A percentile compares a stretch with the other conserved stretches of the same genome.
Evolutionary conservation across 2,113 vertebrate genomes (phyloP).

Genomic region (Clarias magur): DNA sequence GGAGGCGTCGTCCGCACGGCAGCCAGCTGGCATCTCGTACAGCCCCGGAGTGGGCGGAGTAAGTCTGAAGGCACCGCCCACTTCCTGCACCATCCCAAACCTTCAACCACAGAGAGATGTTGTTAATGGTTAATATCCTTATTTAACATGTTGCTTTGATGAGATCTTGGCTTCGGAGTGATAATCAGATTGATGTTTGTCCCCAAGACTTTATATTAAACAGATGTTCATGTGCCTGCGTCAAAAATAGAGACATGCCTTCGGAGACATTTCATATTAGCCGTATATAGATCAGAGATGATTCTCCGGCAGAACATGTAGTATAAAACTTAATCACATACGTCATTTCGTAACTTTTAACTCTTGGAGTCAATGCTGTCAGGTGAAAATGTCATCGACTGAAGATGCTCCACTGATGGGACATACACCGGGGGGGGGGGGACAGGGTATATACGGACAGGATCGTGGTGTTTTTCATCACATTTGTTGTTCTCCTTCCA

Average conservation of each 20-base stretch:
- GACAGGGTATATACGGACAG: no score
- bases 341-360: not conserved
- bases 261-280: not conserved
- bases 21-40: conserved; percentile 88
- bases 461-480: no score
- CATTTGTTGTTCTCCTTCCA: not conserved
- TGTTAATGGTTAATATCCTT: not conserved
- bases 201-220: not conserved
- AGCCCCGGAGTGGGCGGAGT: conserved; percentile 78
- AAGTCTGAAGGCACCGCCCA: conserved; percentile 82
- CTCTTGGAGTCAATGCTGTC: not conserved
- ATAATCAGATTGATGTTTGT: not conserved
- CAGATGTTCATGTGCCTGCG: no score
- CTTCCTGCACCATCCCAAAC: conserved; percentile 89
- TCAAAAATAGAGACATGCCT: not conserved
- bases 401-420: not conserved
- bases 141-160: not conserved
- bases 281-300: not conserved
- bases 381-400: not conserved
- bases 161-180: not conserved
- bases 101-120: conserved; percentile 64
- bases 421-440: no score
- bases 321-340: not conserved
- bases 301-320: not conserved
- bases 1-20: conserved; percentile 81